Base-by-base conservation (phyloP, 2,113 vertebrate species). In the human (Homo sapiens) region DNA sequence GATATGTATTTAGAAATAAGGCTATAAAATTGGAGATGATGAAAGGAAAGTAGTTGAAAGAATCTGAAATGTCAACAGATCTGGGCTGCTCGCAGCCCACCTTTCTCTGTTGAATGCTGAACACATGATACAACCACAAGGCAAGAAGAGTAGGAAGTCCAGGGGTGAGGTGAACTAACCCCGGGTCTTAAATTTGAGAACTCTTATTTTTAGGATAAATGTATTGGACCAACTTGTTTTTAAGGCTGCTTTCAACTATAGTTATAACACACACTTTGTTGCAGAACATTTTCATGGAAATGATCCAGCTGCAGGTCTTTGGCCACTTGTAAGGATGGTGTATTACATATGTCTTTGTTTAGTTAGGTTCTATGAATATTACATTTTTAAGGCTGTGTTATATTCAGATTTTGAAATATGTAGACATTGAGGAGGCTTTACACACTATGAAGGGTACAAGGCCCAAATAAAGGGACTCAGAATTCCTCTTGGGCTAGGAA, bases 11-110 rank as follows among this genome's bases (percentile, higher is more conserved):
- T 82, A 83, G n/a, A 55, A 17, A 83, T 5, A 79, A 11, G 5
- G 6, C 27, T 83, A 35, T 87, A 75, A 73, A 91, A 82, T 70
- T 75, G 48, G 32, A 68, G 68, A 66, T 72, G 14, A 91, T 80
- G 55, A 87, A 89, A 97, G 45, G 8, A 94, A 80, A 61, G 27
- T 17, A 89, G 32, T n/a, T 50, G 55, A 86, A 94, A 93, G 75
- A 64, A 8, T 2, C 55, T 75, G 14, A 5, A n/a, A 73, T 78
- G 23, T 68, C 40, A 89, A 32, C 55, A 92, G 48, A 43, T 89
- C 14, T 22, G 35, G 7, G 48, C 2, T 83, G 17, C 50, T 90
- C 40, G 17, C 0, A 55, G 22, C 12, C 64, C 12, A 32, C 61
- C 61, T 64, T 35, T 95, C 6, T 64, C 45, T 89, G 3, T 22